Evolutionary conservation across 1,140 invertebrate genomes (phyloP), one percentile per base, ranked within the genome.

Genomic region (Drosophila setifemur): DNA sequence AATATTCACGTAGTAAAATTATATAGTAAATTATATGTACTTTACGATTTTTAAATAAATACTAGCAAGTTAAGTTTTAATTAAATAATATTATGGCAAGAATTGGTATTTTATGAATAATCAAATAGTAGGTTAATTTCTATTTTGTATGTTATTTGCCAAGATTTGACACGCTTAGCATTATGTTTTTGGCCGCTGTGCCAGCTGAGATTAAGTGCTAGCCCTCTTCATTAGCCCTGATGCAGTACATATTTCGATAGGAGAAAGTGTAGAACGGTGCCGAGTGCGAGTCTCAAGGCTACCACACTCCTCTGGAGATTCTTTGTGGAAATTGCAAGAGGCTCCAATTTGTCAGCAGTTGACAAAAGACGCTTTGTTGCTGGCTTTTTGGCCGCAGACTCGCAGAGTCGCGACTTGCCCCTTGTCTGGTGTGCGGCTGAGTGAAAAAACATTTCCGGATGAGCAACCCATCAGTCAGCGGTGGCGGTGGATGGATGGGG

Each of bases 381-480:
- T 50, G 45, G 39, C 61, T 63, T 43, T 48, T 37, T 49, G 57
- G 76, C 49, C 29, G 53, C 67, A 29, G 29, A 49, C 28, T 70
- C 42, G 23, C 29, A 9, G n/a, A 52, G 48, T 53, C 35, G 26
- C 39, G 4, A 11, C 48, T 50, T 50, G 57, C 57, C 57, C 57
- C 57, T 61, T 61, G 57, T 43, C 57, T 58, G 57, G 37, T 35
- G 45, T 31, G 45, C 39, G 64, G 60, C 44, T 55, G 60, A 73
- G 45, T 66, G 49, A 49, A 73, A 83, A 86, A 86, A 73, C 71
- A 85, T 85, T 85, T 85, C 81, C 81, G 81, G 81, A 85, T 85
- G 81, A 85, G 74, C 71, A 86, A 86, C 61, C 77, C 81, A 85
- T 85, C 81, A 85, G 81, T 86, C 75, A 86, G 75, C 33, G 61